These are phyloP conservation scores for Scolopax rusticola DNA, from an alignment of 2,797 vertebrate genomes.

Conservation along the genomic window DNA sequence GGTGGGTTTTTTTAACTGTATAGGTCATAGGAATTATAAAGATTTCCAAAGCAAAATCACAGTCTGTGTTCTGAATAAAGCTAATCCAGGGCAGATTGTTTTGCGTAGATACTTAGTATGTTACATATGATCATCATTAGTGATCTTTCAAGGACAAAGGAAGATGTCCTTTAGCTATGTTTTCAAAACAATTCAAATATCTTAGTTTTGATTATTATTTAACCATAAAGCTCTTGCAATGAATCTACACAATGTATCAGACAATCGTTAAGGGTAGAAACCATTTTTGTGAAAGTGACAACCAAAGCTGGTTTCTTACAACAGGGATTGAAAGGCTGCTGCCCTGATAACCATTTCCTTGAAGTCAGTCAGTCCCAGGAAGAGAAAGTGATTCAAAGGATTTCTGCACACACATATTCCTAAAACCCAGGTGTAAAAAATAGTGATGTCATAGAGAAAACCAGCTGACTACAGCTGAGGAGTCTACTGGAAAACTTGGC, in stretches of 20 bases:
- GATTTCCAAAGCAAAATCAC: constrained; percentile 69
- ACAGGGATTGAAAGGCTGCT: background rate
- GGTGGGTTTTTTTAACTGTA: constrained; percentile 50
- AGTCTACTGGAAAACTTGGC: background rate
- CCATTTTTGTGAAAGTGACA: background rate
- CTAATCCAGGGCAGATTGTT: constrained; percentile 37
- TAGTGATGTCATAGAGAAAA: background rate
- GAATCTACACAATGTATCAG: background rate
- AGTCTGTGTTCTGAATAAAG: constrained; percentile 55
- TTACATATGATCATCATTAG: constrained; percentile 52
- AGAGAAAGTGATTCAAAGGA: background rate
- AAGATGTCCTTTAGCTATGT: constrained; percentile 13
- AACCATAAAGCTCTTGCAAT: background rate
- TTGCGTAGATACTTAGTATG: constrained; percentile 54
- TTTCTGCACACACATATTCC: background rate
- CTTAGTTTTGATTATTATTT: constrained; percentile 1
- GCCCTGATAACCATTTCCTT: background rate
- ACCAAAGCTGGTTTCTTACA: background rate
- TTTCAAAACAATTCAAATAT: background rate
- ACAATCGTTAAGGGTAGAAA: background rate
- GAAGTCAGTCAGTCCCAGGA: background rate
- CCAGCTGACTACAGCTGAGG: background rate
- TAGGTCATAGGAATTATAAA: constrained; percentile 71
- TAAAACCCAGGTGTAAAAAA: background rate
- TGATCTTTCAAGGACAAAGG: constrained; percentile 6